A percentile compares a stretch with the other conserved stretches of the same genome.
Evolutionary conservation across 2,888 invertebrate species (phyloP).

Genomic region (Suillia variegata): DNA sequence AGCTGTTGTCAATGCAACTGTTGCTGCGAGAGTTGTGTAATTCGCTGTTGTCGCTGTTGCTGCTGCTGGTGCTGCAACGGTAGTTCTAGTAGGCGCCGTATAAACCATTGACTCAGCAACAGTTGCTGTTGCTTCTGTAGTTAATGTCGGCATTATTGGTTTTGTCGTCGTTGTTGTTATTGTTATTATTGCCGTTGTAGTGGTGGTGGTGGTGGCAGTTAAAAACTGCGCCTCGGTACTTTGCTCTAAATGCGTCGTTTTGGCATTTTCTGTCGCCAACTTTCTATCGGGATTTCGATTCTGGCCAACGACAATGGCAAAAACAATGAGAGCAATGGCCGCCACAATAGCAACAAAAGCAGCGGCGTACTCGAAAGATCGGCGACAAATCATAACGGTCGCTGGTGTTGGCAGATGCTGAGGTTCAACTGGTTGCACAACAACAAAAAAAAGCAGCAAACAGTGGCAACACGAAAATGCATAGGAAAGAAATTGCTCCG

Average conservation of each 20-base stretch:
- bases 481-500: too few species aligned
- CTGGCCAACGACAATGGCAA: conserved; percentile 43
- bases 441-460: too few species aligned
- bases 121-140: conserved; percentile 8
- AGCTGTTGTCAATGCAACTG: conserved; percentile 15
- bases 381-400: conserved; percentile 39
- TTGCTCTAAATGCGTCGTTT: conserved; percentile 1
- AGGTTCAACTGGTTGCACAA: not conserved
- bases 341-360: conserved; percentile 34
- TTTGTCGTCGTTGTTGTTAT: conserved; percentile 10
- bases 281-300: conserved; percentile 28
- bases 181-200: conserved; percentile 28
- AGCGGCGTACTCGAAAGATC: conserved; percentile 31
- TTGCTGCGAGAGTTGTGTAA: conserved; percentile 8
- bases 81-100: not conserved
- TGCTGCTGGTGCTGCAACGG: too few species aligned
- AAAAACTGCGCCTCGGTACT: conserved; percentile 32
- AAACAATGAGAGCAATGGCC: conserved; percentile 44
- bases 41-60: too few species aligned
- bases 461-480: not conserved
- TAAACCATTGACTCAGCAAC: not conserved
- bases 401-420: conserved; percentile 9
- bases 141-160: conserved; percentile 8
- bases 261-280: conserved; percentile 13
- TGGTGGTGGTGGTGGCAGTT: conserved; percentile 40